phyloP scores from a whole-genome alignment of 2,888 invertebrate genomes.

The Spatulosminthurus flaviceps region DNA sequence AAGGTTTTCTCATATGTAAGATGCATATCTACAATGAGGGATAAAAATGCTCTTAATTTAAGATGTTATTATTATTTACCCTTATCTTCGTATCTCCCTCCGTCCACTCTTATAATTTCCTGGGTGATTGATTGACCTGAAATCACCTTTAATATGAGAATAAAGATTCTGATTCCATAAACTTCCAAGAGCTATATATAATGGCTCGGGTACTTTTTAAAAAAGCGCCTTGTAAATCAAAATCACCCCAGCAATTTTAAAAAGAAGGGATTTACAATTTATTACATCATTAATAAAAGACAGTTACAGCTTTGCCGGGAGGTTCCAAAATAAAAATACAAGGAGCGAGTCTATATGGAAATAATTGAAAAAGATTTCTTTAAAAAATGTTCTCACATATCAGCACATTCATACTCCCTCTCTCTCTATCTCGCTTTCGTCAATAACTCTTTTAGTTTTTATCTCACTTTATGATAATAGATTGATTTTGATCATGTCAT shows the following conservation, averaged over 20 bases:
- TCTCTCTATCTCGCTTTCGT: too few species aligned
- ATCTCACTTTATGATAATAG: neutral
- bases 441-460: too few species aligned
- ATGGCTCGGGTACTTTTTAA: neutral
- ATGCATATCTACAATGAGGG: too few species aligned
- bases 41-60: neutral
- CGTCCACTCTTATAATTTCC: neutral
- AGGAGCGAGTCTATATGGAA: neutral
- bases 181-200: slow-evolving; percentile 2
- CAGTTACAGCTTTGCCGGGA: neutral
- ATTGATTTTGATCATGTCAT: neutral
- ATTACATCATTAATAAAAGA: neutral
- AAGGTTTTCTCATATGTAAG: too few species aligned
- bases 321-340: neutral
- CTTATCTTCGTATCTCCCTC: too few species aligned
- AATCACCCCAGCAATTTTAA: neutral
- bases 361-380: too few species aligned
- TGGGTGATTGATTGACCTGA: slow-evolving; percentile 38
- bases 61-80: neutral
- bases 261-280: neutral
- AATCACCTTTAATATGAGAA: slow-evolving; percentile 22
- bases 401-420: too few species aligned
- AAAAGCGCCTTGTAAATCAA: neutral
- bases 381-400: too few species aligned
- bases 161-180: neutral